Evolutionary conservation across 2,797 vertebrate genomes (phyloP), one percentile per base, ranked within the genome.

Genomic region (Euthynnus affinis): DNA sequence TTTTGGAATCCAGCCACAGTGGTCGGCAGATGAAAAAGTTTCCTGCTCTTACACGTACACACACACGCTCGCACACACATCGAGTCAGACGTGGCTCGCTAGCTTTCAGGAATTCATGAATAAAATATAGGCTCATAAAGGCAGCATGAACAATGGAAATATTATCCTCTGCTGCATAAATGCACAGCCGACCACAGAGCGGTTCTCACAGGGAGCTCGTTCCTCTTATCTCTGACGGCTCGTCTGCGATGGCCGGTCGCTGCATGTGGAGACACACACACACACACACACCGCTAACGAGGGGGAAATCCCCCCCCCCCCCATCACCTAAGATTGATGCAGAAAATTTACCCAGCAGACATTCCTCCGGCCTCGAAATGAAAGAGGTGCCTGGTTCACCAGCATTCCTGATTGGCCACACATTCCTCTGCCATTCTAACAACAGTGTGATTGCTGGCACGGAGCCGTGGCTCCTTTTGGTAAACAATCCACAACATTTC

Each of bases 111-210:
- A 85, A 80, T 92, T 88, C 90, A 94, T 95, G 90, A 94, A 95
- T 94, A 94, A 94, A 92, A 93, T 91, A 94, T 93, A 80, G 77
- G 67, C 44, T 71, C 79, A 78, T 87, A 83, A 87, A 80, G 79
- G 86, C 85, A 81, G 65, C 83, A 88, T 71, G 90, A 93, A 94
- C 90, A 91, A 92, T 90, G 88, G 94, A 94, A 93, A 95, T 93
- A 86, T 92, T 91, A 94, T 93, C 90, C 91, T 62, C 65, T 7
- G 61, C 75, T 87, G 81, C 81, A 88, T 88, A 88, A 85, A 91
- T 73, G 86, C 66, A 83, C 66, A 75, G 71, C 66, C 51, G 60
- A 92, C 89, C 87, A 29, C 89, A 86, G 81, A 66, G 75, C 27
- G 67, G 66, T 78, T 84, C 91, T 90, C 89, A 32, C 56, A 63